phyloP scores from a whole-genome alignment of 2,113 vertebrate genomes.

The Phalacrocorax pelagicus region DNA sequence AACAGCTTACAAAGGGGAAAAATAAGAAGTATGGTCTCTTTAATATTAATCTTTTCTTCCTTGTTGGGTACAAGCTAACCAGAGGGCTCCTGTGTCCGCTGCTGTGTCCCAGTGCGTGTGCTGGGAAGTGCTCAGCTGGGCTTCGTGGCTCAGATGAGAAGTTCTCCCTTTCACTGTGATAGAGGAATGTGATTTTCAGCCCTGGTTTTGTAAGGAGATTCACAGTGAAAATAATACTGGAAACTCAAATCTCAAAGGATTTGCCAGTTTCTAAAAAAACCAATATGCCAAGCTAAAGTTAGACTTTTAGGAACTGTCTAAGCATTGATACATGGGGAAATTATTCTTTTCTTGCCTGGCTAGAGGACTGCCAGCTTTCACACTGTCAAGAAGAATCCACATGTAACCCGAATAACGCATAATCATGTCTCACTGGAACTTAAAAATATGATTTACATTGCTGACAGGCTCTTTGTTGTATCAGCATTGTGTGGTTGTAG shows the following conservation, averaged over 20 bases:
- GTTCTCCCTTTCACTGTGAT: background rate
- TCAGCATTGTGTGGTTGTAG: background rate
- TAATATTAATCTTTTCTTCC: background rate
- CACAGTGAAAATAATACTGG: background rate
- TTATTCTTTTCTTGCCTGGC: background rate
- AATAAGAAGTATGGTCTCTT: background rate
- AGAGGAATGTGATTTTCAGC: background rate
- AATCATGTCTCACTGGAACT: background rate
- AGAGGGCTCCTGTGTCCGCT: background rate
- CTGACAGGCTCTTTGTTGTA: background rate
- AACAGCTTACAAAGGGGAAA: background rate
- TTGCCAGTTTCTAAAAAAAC: background rate
- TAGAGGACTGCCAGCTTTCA: background rate
- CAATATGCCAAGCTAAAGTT: background rate
- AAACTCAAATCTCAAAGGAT: background rate
- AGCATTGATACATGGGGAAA: background rate
- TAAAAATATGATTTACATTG: background rate
- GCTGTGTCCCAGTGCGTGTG: background rate
- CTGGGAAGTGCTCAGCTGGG: background rate
- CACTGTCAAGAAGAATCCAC: background rate
- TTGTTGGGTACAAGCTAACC: background rate
- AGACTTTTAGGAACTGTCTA: background rate
- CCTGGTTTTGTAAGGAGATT: background rate
- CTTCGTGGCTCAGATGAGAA: rapidly evolving
- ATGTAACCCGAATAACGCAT: background rate